Evolutionary conservation across 2,797 vertebrate species (phyloP), one percentile per base, ranked within the genome.

Genomic region (Kryptolebias ocellatus): DNA sequence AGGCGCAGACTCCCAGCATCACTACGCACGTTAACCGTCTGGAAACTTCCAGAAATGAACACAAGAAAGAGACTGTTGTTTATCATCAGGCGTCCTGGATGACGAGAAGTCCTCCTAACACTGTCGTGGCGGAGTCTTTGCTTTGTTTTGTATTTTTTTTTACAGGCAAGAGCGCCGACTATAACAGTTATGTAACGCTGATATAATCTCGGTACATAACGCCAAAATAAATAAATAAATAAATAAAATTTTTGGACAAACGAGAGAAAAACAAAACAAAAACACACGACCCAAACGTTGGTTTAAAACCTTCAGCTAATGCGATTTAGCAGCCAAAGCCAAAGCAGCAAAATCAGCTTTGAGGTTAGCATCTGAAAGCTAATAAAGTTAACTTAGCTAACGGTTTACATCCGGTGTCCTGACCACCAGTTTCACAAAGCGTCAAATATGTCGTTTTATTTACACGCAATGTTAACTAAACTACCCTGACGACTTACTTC

Each of bases 121-220:
- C 12, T 18, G 0, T 20, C 24, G 56, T 16, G 14, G 10, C 1
- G 5, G 15, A 24, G 20, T 24, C 9, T 50, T 4, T 15, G 2
- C 15, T 42, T 3, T 18, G 15, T 24, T 24, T 34, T 5, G 34
- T 34, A 34, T 34, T 34, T 14, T 1, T 12, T 1, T 12, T 42
- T 42, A 29, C 46, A 61, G 39, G 1, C 55, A 16, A 14, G 24
- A 20, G 5, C 0, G 9, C 59, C 12, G 15, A 3, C 18, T 7
- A 2, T 1, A 17, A n/a, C 31, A 4, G 47, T 87, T 86, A 83
- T 17, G 58, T 58, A 80, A 89, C 15, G 0, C 0, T 4, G 0
- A 27, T 28, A 39, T 7, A 34, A 11, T 10, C 0, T 2, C 39
- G 6, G 6, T n/a, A 17, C 44, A 31, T 39, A 4, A 64, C 7